These are phyloP conservation scores for Eudyptes chrysolophus DNA, from an alignment of 2,113 vertebrate species.

Conservation along the genomic window DNA sequence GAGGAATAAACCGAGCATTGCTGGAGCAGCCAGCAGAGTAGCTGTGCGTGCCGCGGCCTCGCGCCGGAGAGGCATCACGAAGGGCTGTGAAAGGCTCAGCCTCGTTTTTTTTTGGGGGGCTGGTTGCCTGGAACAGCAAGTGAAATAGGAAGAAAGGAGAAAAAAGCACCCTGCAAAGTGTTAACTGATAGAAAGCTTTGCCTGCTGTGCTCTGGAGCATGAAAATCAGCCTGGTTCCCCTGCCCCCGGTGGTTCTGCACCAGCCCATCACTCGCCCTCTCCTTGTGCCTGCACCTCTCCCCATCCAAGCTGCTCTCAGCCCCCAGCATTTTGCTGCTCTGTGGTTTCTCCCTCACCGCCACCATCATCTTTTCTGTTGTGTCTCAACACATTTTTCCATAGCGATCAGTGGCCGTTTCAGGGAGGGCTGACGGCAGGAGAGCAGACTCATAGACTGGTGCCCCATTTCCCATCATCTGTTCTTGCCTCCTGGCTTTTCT, in stretches of 20 bases:
- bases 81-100: background rate
- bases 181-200: background rate
- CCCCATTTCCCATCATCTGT: background rate
- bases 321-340: background rate
- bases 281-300: background rate
- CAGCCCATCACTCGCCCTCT: accelerated
- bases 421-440: background rate
- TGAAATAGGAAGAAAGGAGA: background rate
- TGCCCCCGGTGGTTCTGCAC: background rate
- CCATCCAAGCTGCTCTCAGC: background rate
- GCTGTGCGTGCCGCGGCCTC: background rate
- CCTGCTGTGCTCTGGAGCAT: background rate
- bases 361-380: background rate
- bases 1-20: conserved; percentile 4
- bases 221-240: background rate
- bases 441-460: background rate
- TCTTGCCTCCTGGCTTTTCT: background rate
- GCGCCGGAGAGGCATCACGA: accelerated
- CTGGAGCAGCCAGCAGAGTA: background rate
- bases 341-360: background rate
- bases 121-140: background rate
- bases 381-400: background rate
- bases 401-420: background rate
- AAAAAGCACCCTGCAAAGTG: background rate
- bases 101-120: background rate